Percentiles rank a stretch among this genome's conserved stretches.
Evolutionary conservation across 2,797 vertebrate species (phyloP).

Genomic region (Enteromius radiatus): DNA sequence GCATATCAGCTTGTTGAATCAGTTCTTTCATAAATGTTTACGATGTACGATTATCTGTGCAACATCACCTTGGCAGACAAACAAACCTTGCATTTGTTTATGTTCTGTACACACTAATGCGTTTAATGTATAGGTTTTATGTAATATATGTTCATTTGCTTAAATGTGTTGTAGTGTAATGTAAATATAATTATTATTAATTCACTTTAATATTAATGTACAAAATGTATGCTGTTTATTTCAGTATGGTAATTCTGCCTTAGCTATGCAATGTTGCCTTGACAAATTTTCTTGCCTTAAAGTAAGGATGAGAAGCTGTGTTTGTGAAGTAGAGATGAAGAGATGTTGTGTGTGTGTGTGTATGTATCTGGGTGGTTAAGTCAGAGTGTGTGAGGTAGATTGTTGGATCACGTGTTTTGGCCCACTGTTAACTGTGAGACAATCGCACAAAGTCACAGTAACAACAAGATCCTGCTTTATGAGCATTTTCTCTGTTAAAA

Average conservation of each 20-base stretch:
- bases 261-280: slow-evolving; percentile 87
- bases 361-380: slow-evolving; percentile 6
- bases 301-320: slow-evolving; percentile 60
- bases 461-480: slow-evolving; percentile 1
- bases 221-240: slow-evolving; percentile 67
- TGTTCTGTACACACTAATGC: slow-evolving; percentile 70
- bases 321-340: slow-evolving; percentile 22
- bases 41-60: not conserved
- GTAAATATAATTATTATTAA: slow-evolving; percentile 53
- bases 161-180: slow-evolving; percentile 58
- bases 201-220: slow-evolving; percentile 48
- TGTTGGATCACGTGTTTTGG: slow-evolving; percentile 54
- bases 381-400: slow-evolving; percentile 15
- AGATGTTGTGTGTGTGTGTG: slow-evolving; percentile 23
- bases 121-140: slow-evolving; percentile 56
- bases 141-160: slow-evolving; percentile 56
- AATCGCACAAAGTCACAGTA: not conserved
- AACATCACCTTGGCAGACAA: not conserved
- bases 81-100: slow-evolving; percentile 45
- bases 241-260: slow-evolving; percentile 72
- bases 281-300: slow-evolving; percentile 82
- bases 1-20: not conserved
- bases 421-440: slow-evolving; percentile 35
- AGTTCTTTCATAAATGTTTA: not conserved
- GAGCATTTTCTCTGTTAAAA: not conserved